phyloP scores from a whole-genome alignment of 2,797 vertebrate species.

The Botia almorhae region DNA sequence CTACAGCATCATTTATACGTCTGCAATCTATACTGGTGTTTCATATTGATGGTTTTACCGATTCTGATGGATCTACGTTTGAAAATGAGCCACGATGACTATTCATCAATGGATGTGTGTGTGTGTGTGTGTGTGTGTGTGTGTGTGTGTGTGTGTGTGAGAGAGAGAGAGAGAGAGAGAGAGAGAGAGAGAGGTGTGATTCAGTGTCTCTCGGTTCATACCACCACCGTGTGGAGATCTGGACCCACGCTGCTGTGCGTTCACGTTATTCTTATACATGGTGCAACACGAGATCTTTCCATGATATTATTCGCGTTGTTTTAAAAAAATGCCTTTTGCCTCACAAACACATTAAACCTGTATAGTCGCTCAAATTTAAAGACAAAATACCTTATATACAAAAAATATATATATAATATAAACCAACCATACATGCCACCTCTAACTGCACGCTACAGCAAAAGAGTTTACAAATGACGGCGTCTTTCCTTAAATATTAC shows the following conservation, averaged over 20 bases:
- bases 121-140: neutral
- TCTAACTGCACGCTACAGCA: neutral
- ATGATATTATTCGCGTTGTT: too few relatives aligned
- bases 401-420: neutral
- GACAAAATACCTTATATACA: neutral
- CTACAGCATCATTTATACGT: constrained; percentile 1
- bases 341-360: neutral
- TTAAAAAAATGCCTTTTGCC: neutral
- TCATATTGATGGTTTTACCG: constrained; percentile 3
- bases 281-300: neutral
- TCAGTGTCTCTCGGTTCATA: constrained; percentile 54
- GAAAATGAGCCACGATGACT: constrained; percentile 7
- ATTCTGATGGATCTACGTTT: constrained; percentile 9
- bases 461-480: neutral
- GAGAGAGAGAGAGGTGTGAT: neutral
- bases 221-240: constrained; percentile 64
- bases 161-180: constrained; percentile 9
- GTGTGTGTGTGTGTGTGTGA: neutral
- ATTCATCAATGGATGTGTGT: neutral
- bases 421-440: neutral
- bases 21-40: constrained; percentile 20
- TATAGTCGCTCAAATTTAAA: neutral
- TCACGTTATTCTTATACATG: constrained; percentile 1
- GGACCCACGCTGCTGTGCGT: constrained; percentile 2
- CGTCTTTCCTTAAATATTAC: neutral